Evolutionary conservation across 1,140 invertebrate species (phyloP), one percentile per base, ranked within the genome.

Genomic region (Epicauta chinensis): DNA sequence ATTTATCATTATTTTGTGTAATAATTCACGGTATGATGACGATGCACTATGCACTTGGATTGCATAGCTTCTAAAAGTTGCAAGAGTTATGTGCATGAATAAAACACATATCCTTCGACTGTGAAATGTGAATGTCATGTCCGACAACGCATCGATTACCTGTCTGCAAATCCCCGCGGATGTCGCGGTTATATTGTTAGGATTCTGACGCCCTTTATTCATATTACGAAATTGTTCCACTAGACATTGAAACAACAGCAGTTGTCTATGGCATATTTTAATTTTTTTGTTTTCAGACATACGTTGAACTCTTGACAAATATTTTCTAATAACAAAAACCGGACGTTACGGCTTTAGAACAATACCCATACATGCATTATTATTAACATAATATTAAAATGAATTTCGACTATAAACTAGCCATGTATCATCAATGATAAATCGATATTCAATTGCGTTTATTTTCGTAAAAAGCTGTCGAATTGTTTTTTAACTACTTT

Each of bases 61-160:
- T 23, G 23, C 23, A 23, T 23, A 23, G 45, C 23, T 42, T 52
- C 39, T 52, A 45, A 44, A 45, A 52, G 34, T 44, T 45, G 51
- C 51, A 52, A 17, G 42, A 37, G 16, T 37, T 16, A 44, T 36
- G 16, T 52, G 51, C 23, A 31, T 52, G 51, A 52, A 52, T 52
- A 52, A 52, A 52, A 52, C 42, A 52, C 16, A 35, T 35, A 39
- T 44, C 34, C 17, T 45, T 52, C 45, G 38, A 46, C 29, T 51
- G 53, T 49, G 42, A 51, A 55, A 44, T 51, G 53, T 46, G 46
- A 55, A 50, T 43, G 46, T 23, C 53, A 35, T 51, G 48, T 56
- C 48, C 16, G 47, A 43, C 45, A 47, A 47, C 45, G 45, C 40
- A 58, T 58, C 56, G 56, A 58, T 58, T 58, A 58, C 48, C 53